Conservation (phyloP, 2,888 invertebrate species). For the Drosophila aldrichi region DNA sequence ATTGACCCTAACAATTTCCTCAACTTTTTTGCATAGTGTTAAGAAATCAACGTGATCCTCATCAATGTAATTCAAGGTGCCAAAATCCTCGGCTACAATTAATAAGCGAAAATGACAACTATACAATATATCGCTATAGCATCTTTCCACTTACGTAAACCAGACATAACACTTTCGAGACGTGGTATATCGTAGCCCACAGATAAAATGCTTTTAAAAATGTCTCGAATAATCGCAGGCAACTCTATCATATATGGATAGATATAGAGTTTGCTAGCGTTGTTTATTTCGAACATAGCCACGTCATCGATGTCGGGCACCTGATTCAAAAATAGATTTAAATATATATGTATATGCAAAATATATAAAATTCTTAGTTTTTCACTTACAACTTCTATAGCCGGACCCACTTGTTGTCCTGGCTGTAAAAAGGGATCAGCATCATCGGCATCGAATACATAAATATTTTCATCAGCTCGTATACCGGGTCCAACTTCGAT, state of each 20-base stretch:
- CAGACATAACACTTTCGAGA: conserved; percentile 84
- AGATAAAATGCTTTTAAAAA: conserved; percentile 82
- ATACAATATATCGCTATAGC: background rate
- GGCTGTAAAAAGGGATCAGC: conserved; percentile 72
- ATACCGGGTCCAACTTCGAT: conserved; percentile 71
- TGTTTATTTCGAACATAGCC: conserved; percentile 77
- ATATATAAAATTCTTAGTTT: background rate
- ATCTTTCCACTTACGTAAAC: conserved; percentile 64
- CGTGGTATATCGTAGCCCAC: conserved; percentile 85
- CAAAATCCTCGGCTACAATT: conserved; percentile 73
- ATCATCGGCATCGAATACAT: conserved; percentile 76
- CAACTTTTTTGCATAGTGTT: conserved; percentile 80
- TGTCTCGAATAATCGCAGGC: conserved; percentile 81
- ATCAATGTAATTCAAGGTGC: conserved; percentile 78
- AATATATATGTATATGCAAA: background rate
- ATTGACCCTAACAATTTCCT: conserved; percentile 81
- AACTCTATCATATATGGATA: conserved; percentile 84
- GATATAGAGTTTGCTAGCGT: conserved; percentile 82
- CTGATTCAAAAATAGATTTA: conserved; percentile 35
- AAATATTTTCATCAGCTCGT: conserved; percentile 69
- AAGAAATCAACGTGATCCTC: conserved; percentile 84
- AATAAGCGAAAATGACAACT: background rate
- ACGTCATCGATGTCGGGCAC: conserved; percentile 69
- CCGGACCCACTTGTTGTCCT: conserved; percentile 2
- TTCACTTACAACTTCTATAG: conserved; percentile 44